phyloP scores from a whole-genome alignment of 2,797 vertebrate genomes.

The Halcyon chelicuti region DNA sequence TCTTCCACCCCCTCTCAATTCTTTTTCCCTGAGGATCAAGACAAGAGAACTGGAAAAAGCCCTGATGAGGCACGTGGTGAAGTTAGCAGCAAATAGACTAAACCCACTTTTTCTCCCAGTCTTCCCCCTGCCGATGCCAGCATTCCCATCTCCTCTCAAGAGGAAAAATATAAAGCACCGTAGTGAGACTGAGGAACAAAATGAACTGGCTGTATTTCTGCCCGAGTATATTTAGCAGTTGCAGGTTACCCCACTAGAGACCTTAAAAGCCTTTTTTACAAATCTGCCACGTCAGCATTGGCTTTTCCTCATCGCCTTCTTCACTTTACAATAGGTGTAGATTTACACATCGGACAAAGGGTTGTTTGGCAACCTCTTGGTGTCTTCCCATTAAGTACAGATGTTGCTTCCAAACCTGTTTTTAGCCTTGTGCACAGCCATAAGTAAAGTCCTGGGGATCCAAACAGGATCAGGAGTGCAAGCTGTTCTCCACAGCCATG shows the following conservation, averaged over 20 bases:
- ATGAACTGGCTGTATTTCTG: not conserved
- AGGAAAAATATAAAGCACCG: not conserved
- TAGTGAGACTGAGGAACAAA: not conserved
- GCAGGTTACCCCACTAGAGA: not conserved
- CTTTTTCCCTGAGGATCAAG: not conserved
- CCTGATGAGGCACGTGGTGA: not conserved
- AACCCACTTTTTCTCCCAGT: not conserved
- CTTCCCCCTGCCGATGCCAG: not conserved
- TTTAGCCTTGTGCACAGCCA: not conserved
- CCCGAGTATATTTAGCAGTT: constrained; percentile 24
- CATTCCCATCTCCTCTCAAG: not conserved
- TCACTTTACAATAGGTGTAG: not conserved
- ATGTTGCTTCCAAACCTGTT: not conserved
- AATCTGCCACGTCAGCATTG: not conserved
- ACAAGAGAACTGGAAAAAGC: not conserved
- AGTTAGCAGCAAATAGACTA: not conserved
- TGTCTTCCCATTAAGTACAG: not conserved
- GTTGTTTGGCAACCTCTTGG: not conserved
- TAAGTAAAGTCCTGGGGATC: not conserved
- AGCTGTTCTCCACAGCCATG: not conserved
- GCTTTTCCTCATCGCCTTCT: not conserved
- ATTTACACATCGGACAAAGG: not conserved
- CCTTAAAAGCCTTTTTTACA: not conserved
- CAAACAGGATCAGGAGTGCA: not conserved
- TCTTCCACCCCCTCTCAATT: not conserved